Evolutionary conservation across 2,113 vertebrate genomes (phyloP).

Genomic region (Eurypyga helias): DNA sequence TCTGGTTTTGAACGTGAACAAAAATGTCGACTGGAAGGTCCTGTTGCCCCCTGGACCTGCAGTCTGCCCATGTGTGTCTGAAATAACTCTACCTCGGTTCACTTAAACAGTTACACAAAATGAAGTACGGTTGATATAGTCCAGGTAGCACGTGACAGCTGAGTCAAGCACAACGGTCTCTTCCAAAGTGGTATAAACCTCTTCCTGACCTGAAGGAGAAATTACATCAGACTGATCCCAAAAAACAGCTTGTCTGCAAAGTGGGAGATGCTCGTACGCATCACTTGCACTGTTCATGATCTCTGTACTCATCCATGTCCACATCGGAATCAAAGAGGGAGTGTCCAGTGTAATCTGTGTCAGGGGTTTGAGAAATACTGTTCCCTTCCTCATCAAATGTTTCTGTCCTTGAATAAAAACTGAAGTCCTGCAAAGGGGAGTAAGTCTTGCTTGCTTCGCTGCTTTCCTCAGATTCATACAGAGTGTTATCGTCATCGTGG

Average conservation of each 20-base stretch:
- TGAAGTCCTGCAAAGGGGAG: conserved; percentile 84
- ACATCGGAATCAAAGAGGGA: conserved; percentile 95
- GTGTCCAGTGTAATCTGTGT: conserved; percentile 90
- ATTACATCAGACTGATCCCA: conserved; percentile 14
- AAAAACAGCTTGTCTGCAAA: conserved; percentile 18
- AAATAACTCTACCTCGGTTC: conserved; percentile 46
- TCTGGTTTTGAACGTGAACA: conserved; percentile 53
- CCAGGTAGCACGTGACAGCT: conserved; percentile 51
- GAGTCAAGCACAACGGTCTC: conserved; percentile 13
- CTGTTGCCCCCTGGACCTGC: conserved; percentile 11
- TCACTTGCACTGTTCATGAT: conserved; percentile 89
- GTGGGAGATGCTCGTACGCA: background rate
- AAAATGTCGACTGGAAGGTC: conserved; percentile 40
- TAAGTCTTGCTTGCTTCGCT: conserved; percentile 85
- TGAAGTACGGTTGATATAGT: conserved; percentile 54
- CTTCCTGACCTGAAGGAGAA: conserved; percentile 25
- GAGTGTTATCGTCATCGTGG: conserved; percentile 87
- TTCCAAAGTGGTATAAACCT: conserved; percentile 24
- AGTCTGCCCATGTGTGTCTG: background rate
- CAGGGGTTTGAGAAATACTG: conserved; percentile 83
- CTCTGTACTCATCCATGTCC: conserved; percentile 89
- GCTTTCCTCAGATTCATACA: conserved; percentile 87
- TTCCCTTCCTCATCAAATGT: conserved; percentile 91
- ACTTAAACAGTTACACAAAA: conserved; percentile 68
- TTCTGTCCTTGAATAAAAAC: conserved; percentile 95